A percentile compares a stretch with the other conserved stretches of the same genome.
Evolutionary conservation across 2,888 invertebrate species (phyloP).

Genomic region (Sinelater perroti): DNA sequence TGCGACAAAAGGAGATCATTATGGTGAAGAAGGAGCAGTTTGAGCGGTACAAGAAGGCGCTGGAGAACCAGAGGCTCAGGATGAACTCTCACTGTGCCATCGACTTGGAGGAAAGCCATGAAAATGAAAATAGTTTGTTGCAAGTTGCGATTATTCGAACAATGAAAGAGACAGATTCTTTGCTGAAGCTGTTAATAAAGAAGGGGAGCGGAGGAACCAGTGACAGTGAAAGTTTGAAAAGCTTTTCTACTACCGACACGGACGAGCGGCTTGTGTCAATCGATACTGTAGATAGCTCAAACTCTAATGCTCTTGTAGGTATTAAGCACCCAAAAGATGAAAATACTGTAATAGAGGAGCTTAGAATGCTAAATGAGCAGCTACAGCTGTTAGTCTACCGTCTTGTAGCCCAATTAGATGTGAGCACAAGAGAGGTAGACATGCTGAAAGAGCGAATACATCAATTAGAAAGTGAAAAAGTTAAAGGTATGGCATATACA

Average conservation of each 20-base stretch:
- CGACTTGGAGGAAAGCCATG: conserved; percentile 59
- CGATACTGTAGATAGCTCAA: conserved; percentile 46
- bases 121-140: conserved; percentile 58
- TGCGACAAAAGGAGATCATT: conserved; percentile 72
- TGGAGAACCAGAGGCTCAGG: conserved; percentile 62
- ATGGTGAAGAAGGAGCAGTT: conserved; percentile 66
- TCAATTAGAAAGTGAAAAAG: conserved; percentile 66
- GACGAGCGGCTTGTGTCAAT: conserved; percentile 48
- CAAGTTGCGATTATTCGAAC: conserved; percentile 70
- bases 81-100: conserved; percentile 50
- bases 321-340: conserved; percentile 70
- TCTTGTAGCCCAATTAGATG: conserved; percentile 70
- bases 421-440: conserved; percentile 71
- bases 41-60: conserved; percentile 62
- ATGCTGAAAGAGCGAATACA: conserved; percentile 67
- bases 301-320: conserved; percentile 51
- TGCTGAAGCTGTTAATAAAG: conserved; percentile 61
- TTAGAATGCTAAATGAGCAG: conserved; percentile 71
- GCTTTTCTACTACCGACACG: conserved; percentile 48
- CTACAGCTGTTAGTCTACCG: conserved; percentile 67
- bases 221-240: conserved; percentile 52
- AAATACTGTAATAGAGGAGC: conserved; percentile 71
- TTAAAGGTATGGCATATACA: conserved; percentile 50
- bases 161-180: conserved; percentile 74
- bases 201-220: conserved; percentile 51